Evolutionary conservation across 2,113 vertebrate species (phyloP), one percentile per base, ranked within the genome.

Genomic region (Callaeas wilsoni): DNA sequence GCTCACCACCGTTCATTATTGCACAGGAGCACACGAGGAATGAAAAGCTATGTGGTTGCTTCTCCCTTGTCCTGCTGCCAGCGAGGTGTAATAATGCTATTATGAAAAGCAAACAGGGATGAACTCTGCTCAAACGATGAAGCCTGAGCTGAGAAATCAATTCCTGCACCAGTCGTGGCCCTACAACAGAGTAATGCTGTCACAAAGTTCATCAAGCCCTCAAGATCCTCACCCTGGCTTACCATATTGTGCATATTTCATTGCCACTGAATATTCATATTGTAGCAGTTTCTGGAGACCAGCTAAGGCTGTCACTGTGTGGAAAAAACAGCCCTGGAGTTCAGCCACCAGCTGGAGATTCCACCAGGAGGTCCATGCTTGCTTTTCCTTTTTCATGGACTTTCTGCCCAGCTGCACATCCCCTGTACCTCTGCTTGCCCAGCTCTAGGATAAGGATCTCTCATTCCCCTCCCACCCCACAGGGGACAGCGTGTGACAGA

Each of bases 61-160:
- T 89, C 92, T 92, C 70, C 82, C 96, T 95, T 85, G 79, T 96
- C 94, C 93, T 81, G 88, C 59, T 93, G 91, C 94, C 87, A 87
- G 89, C 7, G 4, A 96, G 91, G 93, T 95, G 93, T 70, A 96
- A 88, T 95, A 94, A 95, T 14, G 9, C 86, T 70, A 79, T 84
- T 92, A 94, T 65, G 81, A 92, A 93, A 95, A 93, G 90, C 90
- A 93, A 94, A 90, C 90, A 76, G 57, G 91, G 93, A 94, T 95
- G 85, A 95, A 85, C 95, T 87, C 89, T 69, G 60, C 83, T 95
- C 82, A 86, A 92, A 92, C 12, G 62, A 82, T 89, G 91, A 91
- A 94, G 83, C 82, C 55, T 90, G 78, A 95, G 81, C 67, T 71
- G 84, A 83, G 91, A 92, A 97, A 95, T 96, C 96, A 95, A 94